Percentiles rank a stretch among this genome's conserved stretches.
Conservation (phyloP, 2,888 invertebrate species). For the Nephrotoma appendiculata region DNA sequence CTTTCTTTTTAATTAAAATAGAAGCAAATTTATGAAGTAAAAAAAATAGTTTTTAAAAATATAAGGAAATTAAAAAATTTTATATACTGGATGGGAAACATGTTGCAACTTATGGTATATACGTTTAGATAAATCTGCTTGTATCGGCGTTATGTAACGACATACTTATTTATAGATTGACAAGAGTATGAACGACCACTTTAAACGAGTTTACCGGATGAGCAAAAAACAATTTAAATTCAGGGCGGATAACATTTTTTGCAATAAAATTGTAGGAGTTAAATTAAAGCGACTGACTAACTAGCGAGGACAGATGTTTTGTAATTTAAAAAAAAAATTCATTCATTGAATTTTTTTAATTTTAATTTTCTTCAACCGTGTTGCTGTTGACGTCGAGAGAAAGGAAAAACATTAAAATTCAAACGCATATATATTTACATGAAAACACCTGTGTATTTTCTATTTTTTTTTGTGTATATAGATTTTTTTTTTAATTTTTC, state of each 20-base stretch:
- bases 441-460: background rate
- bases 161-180: background rate
- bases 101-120: background rate
- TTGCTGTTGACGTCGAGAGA: background rate
- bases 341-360: background rate
- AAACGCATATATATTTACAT: background rate
- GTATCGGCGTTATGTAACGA: background rate
- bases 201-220: background rate
- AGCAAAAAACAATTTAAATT: background rate
- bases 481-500: too few species aligned
- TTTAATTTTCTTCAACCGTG: background rate
- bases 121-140: background rate
- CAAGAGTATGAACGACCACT: background rate
- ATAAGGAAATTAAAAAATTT: background rate
- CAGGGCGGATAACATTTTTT: background rate
- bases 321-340: background rate
- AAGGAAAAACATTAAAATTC: background rate
- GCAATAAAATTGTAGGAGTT: background rate
- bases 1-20: background rate
- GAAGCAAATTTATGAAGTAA: background rate
- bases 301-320: background rate
- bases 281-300: background rate
- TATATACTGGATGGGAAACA: background rate
- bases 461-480: background rate
- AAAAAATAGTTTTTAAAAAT: background rate